Conservation (phyloP, 35 echinoderm and acorn worm genomes). For the Nesometra sesokonis region DNA sequence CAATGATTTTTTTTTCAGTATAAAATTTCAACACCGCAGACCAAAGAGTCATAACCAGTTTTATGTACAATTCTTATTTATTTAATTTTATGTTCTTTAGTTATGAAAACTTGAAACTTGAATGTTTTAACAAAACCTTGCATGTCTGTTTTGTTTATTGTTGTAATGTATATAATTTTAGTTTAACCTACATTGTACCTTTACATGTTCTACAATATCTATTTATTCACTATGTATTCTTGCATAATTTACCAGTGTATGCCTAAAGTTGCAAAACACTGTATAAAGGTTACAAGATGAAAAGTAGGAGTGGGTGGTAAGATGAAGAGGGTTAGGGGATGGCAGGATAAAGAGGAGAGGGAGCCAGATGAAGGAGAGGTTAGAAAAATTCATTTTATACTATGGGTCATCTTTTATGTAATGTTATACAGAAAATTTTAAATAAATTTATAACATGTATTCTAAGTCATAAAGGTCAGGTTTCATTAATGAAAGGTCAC, state of each 20-base stretch:
- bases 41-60: neutral
- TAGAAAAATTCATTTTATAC: too few species aligned
- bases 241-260: too few species aligned
- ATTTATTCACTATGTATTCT: too few species aligned
- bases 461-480: neutral
- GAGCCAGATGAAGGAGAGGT: too few species aligned
- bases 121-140: neutral
- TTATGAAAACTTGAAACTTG: neutral
- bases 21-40: neutral
- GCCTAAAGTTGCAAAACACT: too few species aligned
- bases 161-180: neutral
- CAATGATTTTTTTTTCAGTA: neutral
- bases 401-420: too few species aligned
- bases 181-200: neutral
- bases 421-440: neutral
- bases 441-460: too few species aligned
- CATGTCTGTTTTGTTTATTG: neutral
- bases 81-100: neutral
- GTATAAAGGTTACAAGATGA: too few species aligned
- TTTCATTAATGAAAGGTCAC: neutral
- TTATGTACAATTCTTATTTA: neutral
- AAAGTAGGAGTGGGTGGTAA: too few species aligned
- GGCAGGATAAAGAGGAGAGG: too few species aligned
- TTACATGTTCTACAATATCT: neutral
- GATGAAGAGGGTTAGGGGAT: too few species aligned